These are phyloP conservation scores for Ophraella communa DNA, from an alignment of 2,888 invertebrate genomes.

Conservation along the genomic window DNA sequence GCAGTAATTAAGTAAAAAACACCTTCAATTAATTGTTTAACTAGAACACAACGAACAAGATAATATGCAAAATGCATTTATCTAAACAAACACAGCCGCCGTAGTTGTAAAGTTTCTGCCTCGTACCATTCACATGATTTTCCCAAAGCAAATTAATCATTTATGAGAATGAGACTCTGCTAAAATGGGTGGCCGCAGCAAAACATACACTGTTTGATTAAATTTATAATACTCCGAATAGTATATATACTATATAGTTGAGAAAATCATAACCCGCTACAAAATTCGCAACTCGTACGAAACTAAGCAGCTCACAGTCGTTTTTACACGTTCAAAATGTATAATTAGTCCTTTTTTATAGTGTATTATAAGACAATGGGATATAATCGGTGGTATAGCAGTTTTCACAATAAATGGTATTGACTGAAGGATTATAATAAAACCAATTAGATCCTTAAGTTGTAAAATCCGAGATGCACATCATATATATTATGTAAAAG, in stretches of 20 bases:
- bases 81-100: conserved; percentile 19
- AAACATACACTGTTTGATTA: conserved; percentile 25
- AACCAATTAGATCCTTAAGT: too few species aligned
- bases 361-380: too few species aligned
- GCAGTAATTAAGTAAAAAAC: not conserved
- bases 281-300: not conserved
- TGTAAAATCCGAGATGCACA: too few species aligned
- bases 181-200: conserved; percentile 24
- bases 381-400: too few species aligned
- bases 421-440: too few species aligned
- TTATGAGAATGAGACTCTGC: conserved; percentile 21
- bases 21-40: not conserved
- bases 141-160: conserved; percentile 25
- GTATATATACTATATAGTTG: too few species aligned
- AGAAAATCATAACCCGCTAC: not conserved
- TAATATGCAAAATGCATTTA: conserved; percentile 15
- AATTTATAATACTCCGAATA: conserved; percentile 21
- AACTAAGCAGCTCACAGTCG: not conserved
- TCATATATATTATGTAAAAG: too few species aligned
- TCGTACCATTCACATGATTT: conserved; percentile 23
- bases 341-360: not conserved
- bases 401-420: too few species aligned
- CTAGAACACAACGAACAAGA: not conserved
- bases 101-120: conserved; percentile 16
- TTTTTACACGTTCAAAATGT: not conserved